phyloP scores from a whole-genome alignment of 2,113 vertebrate genomes.

The Parus major region DNA sequence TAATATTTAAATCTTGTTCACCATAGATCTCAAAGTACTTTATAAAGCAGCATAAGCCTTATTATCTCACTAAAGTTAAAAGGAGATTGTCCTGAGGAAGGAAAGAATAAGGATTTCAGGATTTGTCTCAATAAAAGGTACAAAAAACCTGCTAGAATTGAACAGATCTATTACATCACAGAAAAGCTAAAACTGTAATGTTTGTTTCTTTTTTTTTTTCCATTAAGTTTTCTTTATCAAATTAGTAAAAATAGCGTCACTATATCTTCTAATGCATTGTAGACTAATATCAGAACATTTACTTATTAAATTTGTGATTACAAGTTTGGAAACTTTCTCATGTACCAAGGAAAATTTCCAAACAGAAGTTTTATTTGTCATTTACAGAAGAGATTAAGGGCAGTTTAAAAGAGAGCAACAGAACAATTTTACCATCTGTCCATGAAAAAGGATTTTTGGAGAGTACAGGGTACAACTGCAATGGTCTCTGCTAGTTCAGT shows the following conservation, averaged over 20 bases:
- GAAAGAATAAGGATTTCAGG: neutral
- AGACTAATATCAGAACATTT: neutral
- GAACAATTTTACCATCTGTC: neutral
- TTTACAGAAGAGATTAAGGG: neutral
- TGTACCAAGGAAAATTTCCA: neutral
- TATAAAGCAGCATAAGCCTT: neutral
- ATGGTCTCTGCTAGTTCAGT: neutral
- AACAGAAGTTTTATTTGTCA: neutral
- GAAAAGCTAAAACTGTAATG: neutral
- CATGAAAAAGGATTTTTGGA: neutral
- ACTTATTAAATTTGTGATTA: neutral
- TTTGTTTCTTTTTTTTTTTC: neutral
- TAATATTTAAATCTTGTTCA: conserved; percentile 29
- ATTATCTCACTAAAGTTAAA: conserved; percentile 14
- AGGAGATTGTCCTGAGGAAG: conserved; percentile 5
- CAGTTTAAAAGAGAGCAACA: neutral
- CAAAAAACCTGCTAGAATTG: neutral
- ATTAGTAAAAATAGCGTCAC: neutral
- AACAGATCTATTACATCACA: neutral
- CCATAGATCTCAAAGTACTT: neutral
- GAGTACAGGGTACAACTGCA: neutral
- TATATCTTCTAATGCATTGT: neutral
- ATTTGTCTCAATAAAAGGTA: conserved; percentile 10
- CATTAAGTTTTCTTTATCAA: neutral
- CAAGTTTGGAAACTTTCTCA: neutral